Evolutionary conservation across 2,888 invertebrate species (phyloP).

Genomic region (Pycnomerus fuliginosus): DNA sequence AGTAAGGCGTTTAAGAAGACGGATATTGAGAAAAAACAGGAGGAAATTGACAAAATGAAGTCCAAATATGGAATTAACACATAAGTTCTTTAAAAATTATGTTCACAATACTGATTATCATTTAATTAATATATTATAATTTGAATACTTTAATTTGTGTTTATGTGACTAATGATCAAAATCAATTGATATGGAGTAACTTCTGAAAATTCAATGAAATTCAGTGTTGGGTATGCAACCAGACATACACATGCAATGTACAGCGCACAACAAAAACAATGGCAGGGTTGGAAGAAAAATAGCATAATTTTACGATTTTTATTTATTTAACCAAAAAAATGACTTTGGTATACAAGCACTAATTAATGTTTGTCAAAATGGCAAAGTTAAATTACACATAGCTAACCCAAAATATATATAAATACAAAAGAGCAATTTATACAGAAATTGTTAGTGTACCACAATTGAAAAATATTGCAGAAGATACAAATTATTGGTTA

Average conservation of each 20-base stretch:
- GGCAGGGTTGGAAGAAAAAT: no score
- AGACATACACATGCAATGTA: no score
- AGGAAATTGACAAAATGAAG: slow-evolving; percentile 93
- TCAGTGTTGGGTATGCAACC: no score
- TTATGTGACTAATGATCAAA: no score
- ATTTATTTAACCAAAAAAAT: slow-evolving; percentile 39
- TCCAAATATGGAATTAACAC: slow-evolving; percentile 82
- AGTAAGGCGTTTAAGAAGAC: slow-evolving; percentile 95
- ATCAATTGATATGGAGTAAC: no score
- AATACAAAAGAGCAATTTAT: slow-evolving; percentile 10
- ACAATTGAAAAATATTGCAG: slow-evolving; percentile 24
- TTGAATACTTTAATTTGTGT: no score
- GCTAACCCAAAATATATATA: slow-evolving; percentile 4
- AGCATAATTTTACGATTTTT: slow-evolving; percentile 12
- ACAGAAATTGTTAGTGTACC: slow-evolving; percentile 16
- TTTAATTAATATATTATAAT: no score
- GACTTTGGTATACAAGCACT: slow-evolving; percentile 44
- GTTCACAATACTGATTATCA: no score
- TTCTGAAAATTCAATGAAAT: no score
- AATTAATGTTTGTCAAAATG: slow-evolving; percentile 34
- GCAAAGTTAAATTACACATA: slow-evolving; percentile 26
- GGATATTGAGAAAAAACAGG: slow-evolving; percentile 93
- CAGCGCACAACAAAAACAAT: no score
- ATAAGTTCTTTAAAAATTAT: no score
- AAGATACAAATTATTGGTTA: slow-evolving; percentile 26